A percentile compares a stretch with the other conserved stretches of the same genome.
Evolutionary conservation across 2,888 invertebrate species (phyloP).

Genomic region (Syritta pipiens): DNA sequence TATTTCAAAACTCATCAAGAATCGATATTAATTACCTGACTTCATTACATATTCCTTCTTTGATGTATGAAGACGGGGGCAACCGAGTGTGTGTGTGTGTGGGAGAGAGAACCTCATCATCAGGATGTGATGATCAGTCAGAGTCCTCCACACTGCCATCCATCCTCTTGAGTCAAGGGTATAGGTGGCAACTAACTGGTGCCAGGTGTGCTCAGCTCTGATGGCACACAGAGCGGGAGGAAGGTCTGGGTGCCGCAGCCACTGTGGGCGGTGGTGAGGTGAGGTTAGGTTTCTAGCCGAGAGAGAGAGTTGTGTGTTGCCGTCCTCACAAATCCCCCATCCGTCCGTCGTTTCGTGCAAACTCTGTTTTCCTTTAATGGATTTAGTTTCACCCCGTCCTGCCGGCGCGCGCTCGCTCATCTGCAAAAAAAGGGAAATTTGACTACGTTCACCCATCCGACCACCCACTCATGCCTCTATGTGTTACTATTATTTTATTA

Average conservation of each 20-base stretch:
- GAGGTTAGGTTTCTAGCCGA: too few species aligned
- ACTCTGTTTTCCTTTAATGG: slow-evolving; percentile 58
- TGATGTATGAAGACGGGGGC: slow-evolving; percentile 43
- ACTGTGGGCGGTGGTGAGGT: too few species aligned
- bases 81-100: background rate
- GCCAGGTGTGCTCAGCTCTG: slow-evolving; percentile 37
- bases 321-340: too few species aligned
- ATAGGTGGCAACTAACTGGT: slow-evolving; percentile 46
- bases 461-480: background rate
- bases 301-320: too few species aligned
- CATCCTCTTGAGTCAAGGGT: slow-evolving; percentile 57
- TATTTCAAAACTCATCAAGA: slow-evolving; percentile 70
- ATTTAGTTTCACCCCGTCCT: slow-evolving; percentile 47
- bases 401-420: slow-evolving; percentile 8
- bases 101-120: too few species aligned
- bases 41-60: slow-evolving; percentile 71
- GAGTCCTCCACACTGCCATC: slow-evolving; percentile 6
- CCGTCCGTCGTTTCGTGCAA: slow-evolving; percentile 18
- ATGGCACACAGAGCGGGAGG: background rate
- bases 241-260: too few species aligned
- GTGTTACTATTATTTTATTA: slow-evolving; percentile 63
- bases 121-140: background rate
- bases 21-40: slow-evolving; percentile 71
- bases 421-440: slow-evolving; percentile 33
- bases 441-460: slow-evolving; percentile 7